Percentiles rank a stretch among this genome's conserved stretches.
phyloP scores from a whole-genome alignment of 2,113 vertebrate species.

The Brachyistius frenatus region DNA sequence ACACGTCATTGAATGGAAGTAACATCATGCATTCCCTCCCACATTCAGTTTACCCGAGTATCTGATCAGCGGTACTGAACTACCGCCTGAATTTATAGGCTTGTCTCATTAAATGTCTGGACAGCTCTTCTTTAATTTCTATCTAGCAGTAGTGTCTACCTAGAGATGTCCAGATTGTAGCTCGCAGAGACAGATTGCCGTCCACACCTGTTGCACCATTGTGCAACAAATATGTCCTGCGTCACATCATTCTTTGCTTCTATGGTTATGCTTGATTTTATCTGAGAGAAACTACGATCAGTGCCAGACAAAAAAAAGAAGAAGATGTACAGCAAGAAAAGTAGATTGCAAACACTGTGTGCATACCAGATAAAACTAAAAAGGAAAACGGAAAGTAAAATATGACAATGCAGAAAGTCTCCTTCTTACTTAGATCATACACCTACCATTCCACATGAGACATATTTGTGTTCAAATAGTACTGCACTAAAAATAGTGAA shows the following conservation, averaged over 20 bases:
- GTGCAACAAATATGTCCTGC: constrained; percentile 13
- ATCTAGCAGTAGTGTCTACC: not conserved
- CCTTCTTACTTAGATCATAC: not conserved
- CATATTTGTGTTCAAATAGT: not conserved
- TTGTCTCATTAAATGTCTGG: not conserved
- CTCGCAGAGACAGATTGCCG: constrained; percentile 17
- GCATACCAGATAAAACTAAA: not conserved
- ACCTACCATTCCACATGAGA: not conserved
- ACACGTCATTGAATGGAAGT: constrained; percentile 23
- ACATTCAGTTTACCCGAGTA: constrained; percentile 13
- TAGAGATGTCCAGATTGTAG: constrained; percentile 25
- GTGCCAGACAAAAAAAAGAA: constrained; percentile 6
- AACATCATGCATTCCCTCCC: constrained; percentile 22
- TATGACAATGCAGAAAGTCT: not conserved
- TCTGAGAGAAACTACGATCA: constrained; percentile 1
- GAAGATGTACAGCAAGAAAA: not conserved
- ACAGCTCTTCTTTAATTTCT: not conserved
- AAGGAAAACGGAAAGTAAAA: constrained; percentile 26
- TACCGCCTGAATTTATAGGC: not conserved
- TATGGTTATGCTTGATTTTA: constrained; percentile 5
- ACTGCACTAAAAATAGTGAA: not conserved
- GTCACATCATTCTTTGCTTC: constrained; percentile 16
- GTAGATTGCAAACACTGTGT: not conserved
- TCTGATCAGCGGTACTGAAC: not conserved
- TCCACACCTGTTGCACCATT: constrained; percentile 20